Conservation (phyloP, 2,888 invertebrate genomes). For the Fragum fragum region DNA sequence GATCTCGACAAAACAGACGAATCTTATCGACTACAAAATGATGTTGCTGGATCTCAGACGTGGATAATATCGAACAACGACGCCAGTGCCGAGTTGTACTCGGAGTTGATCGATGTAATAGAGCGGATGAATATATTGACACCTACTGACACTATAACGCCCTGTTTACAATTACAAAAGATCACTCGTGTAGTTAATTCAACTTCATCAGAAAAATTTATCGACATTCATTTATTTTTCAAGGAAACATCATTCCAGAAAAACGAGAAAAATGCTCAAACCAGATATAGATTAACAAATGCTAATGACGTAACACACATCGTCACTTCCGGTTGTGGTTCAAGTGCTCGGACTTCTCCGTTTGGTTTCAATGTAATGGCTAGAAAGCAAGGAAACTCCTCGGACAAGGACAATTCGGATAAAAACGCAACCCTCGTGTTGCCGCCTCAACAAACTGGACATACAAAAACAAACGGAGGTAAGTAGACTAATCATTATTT, state of each 20-base stretch:
- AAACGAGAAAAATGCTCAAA: slow-evolving; percentile 9
- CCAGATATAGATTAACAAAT: slow-evolving; percentile 15
- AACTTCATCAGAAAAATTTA: not conserved
- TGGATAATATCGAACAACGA: slow-evolving; percentile 30
- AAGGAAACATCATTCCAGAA: slow-evolving; percentile 22
- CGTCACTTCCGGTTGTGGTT: slow-evolving; percentile 20
- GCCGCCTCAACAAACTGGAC: slow-evolving; percentile 2
- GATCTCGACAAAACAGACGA: slow-evolving; percentile 19
- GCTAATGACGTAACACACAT: slow-evolving; percentile 22
- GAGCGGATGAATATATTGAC: slow-evolving; percentile 58
- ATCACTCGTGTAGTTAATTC: slow-evolving; percentile 40
- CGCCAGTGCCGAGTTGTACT: slow-evolving; percentile 18
- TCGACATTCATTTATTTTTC: slow-evolving; percentile 26
- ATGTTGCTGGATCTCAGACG: not conserved
- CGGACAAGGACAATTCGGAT: not conserved
- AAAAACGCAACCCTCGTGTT: slow-evolving; percentile 21
- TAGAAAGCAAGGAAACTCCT: slow-evolving; percentile 16
- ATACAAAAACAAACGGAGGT: slow-evolving; percentile 8
- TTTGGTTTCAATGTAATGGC: slow-evolving; percentile 27
- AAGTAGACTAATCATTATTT: no score
- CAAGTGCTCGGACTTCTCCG: not conserved
- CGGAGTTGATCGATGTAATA: slow-evolving; percentile 51
- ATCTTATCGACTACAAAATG: not conserved
- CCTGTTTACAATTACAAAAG: slow-evolving; percentile 37
- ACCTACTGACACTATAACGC: not conserved